Evolutionary conservation across 2,797 vertebrate genomes (phyloP).

Genomic region (Chelmon rostratus): DNA sequence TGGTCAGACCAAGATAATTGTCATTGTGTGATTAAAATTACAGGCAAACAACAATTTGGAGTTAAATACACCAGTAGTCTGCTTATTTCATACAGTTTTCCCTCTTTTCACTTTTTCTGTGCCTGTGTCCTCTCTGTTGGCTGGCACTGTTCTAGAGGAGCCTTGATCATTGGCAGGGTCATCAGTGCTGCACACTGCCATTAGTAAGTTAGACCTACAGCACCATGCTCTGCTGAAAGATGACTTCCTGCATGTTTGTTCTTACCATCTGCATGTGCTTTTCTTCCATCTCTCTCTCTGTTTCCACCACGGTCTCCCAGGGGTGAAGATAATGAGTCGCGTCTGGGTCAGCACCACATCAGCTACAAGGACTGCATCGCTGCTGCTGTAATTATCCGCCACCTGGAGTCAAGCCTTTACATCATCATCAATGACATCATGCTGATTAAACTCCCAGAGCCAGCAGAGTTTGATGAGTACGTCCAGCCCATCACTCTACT

Average conservation of each 20-base stretch:
- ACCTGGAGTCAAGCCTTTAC: conserved; percentile 64
- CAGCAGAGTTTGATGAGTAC: conserved; percentile 70
- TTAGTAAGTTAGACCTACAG: conserved; percentile 46
- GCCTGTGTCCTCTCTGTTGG: conserved; percentile 5
- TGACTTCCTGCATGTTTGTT: neutral
- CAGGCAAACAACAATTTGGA: neutral
- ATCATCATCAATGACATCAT: conserved; percentile 86
- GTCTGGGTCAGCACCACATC: conserved; percentile 46
- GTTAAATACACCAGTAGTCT: too few species aligned
- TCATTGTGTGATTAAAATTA: neutral
- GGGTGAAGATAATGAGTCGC: conserved; percentile 35
- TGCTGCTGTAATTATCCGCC: conserved; percentile 74
- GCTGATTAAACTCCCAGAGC: conserved; percentile 83
- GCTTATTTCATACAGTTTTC: too few species aligned
- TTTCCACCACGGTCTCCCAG: neutral
- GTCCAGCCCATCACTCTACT: conserved; percentile 79
- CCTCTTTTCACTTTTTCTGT: neutral
- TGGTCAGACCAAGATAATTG: neutral
- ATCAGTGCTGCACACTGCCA: conserved; percentile 74
- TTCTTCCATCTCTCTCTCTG: neutral
- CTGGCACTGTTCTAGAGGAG: conserved; percentile 66
- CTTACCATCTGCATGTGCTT: neutral
- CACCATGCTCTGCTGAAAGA: neutral
- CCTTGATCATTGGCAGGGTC: conserved; percentile 71
- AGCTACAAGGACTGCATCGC: conserved; percentile 71